A percentile compares a stretch with the other conserved stretches of the same genome.
Conservation (phyloP, 2,888 invertebrate species). For the Spicauda simplicius region DNA sequence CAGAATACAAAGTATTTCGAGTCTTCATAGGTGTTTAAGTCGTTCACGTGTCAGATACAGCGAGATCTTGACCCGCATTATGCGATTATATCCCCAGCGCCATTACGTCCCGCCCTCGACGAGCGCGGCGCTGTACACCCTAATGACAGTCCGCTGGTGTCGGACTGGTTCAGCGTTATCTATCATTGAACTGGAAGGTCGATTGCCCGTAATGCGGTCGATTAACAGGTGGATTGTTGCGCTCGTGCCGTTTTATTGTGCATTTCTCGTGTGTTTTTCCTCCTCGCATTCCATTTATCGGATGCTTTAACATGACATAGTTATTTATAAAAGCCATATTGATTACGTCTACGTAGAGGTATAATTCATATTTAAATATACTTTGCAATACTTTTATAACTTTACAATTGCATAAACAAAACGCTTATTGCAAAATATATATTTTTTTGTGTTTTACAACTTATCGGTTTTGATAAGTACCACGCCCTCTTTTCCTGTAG, state of each 20-base stretch:
- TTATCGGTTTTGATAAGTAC: too few relatives aligned
- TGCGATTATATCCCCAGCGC: conserved; percentile 45
- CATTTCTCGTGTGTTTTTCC: conserved; percentile 30
- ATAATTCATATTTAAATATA: too few relatives aligned
- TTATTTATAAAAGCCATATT: not conserved
- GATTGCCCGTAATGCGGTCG: conserved; percentile 61
- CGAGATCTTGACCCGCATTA: conserved; percentile 51
- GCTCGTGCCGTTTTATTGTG: conserved; percentile 32
- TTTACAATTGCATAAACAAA: too few relatives aligned
- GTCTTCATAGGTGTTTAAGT: conserved; percentile 6
- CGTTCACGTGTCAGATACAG: not conserved
- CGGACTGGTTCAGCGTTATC: conserved; percentile 43
- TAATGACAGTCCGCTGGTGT: conserved; percentile 55
- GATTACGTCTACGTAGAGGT: not conserved
- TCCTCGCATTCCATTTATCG: conserved; percentile 17
- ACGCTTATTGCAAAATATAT: too few relatives aligned
- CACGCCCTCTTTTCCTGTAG: too few relatives aligned
- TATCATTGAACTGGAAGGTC: conserved; percentile 67
- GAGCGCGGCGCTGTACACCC: conserved; percentile 46
- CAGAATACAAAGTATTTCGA: not conserved
- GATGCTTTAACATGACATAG: conserved; percentile 5
- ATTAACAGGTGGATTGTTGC: conserved; percentile 58
- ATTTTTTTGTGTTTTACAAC: too few relatives aligned
- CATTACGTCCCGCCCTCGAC: conserved; percentile 48
- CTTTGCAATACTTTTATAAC: too few relatives aligned